These are phyloP conservation scores for Galemys pyrenaicus DNA, from an alignment of 2,113 vertebrate species.

Conservation along the genomic window DNA sequence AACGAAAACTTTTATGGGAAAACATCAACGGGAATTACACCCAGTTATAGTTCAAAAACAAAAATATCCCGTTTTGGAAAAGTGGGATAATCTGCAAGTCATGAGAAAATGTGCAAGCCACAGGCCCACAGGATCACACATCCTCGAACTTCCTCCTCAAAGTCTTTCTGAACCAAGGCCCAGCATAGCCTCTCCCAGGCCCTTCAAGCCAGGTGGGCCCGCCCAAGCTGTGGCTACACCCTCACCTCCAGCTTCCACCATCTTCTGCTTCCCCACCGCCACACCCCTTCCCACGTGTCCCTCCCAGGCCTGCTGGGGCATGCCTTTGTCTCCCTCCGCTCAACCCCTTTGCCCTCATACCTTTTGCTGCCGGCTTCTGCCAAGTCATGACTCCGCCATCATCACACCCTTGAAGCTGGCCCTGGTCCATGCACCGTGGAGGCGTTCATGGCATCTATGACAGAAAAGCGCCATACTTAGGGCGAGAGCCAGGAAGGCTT, in stretches of 20 bases:
- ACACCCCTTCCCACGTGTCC: background rate
- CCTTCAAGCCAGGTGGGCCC: background rate
- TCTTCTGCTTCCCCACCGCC: background rate
- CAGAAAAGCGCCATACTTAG: background rate
- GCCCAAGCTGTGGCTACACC: accelerated
- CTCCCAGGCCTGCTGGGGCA: background rate
- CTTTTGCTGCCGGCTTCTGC: background rate
- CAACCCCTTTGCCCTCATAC: background rate
- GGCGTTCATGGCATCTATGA: background rate
- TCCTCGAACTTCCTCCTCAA: background rate
- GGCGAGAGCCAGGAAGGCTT: background rate
- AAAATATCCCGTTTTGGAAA: no score
- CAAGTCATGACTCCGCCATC: background rate
- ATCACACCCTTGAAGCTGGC: background rate
- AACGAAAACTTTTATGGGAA: no score
- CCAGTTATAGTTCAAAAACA: no score
- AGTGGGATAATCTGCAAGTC: no score
- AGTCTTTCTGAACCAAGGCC: background rate
- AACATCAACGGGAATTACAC: no score
- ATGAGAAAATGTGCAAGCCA: background rate
- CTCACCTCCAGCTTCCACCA: accelerated
- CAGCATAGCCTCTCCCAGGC: background rate
- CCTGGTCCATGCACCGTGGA: background rate
- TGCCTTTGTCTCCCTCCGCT: background rate
- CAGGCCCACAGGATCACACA: background rate